Base-by-base conservation (phyloP, 2,113 vertebrate species). In the Morone saxatilis region DNA sequence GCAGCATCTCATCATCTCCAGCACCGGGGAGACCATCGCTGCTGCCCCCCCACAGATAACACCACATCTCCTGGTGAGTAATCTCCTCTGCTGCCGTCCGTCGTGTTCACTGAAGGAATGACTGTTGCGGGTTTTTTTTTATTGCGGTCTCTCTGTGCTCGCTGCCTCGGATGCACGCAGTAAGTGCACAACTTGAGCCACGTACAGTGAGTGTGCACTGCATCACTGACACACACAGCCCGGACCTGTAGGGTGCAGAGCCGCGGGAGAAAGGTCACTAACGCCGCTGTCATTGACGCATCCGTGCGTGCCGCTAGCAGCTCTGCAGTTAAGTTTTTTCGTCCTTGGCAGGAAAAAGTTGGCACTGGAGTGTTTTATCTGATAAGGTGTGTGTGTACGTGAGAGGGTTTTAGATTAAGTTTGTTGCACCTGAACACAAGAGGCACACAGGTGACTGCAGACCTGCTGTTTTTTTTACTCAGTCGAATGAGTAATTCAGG, bases 341-440 rank as follows among this genome's bases (percentile, higher is more conserved):
- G 81, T 22, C 89, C 88, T 90, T 87, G 88, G 73, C 75, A 83
- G 78, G 41, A 10, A 90, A 88, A 93, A 92, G 90, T 94, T 94
- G 86, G 72, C 79, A 22, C 59, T 20, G 71, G 63, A 76, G 50
- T 74, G 60, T 48, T 47, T 60, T 9, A 47, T 69, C 43, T 50
- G 31, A 12, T 53, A 22, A 86, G 74, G 75, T 83, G 86, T 72
- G 66, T 5, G 76, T 59, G 82, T 59, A 92, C 90, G 90, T 94
- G 91, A 90, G 71, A 11, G 6, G 86, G 51, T 48, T 93, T 3
- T 0, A 50, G 13, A 75, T 90, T 90, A 40, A 67, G 7, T 78
- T 12, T 31, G 41, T 47, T 72, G 78, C 70, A 88, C 86, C 74
- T 81, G 79, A 71, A 25, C 57, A 13, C n/a, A 1, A 20, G 47